phyloP scores from a whole-genome alignment of 2,797 vertebrate genomes.

The Protonibea diacanthus region DNA sequence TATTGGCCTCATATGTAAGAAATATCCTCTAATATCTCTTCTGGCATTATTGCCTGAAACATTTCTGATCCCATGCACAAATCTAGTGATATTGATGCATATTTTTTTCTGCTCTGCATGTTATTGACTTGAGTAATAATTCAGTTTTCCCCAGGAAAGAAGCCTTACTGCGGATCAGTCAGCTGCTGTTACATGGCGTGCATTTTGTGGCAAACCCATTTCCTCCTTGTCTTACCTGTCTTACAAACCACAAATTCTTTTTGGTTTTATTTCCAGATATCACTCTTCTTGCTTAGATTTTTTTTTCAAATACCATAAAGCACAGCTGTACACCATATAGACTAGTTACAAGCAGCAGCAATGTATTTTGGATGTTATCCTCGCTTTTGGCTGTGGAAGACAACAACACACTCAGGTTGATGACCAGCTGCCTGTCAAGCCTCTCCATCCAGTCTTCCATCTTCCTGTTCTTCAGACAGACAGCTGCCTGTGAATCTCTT shows the following conservation, averaged over 20 bases:
- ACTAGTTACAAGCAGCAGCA: slow-evolving; percentile 8
- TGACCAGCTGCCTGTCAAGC: slow-evolving; percentile 23
- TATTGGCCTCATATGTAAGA: slow-evolving; percentile 2
- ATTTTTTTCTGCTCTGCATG: slow-evolving; percentile 13
- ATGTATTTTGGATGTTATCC: slow-evolving; percentile 10
- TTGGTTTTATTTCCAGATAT: background rate
- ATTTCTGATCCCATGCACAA: slow-evolving; percentile 3
- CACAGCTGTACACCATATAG: background rate
- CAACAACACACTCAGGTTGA: slow-evolving; percentile 10
- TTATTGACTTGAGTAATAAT: slow-evolving; percentile 46
- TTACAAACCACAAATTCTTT: background rate
- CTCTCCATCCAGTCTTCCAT: slow-evolving; percentile 19
- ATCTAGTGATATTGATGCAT: slow-evolving; percentile 14
- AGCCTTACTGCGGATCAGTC: slow-evolving; percentile 15
- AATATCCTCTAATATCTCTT: slow-evolving; percentile 18
- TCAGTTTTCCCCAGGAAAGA: slow-evolving; percentile 19
- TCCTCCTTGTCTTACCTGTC: background rate
- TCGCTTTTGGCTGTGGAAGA: background rate
- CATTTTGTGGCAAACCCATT: background rate
- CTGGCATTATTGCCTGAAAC: background rate
- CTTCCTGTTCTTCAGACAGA: slow-evolving; percentile 1
- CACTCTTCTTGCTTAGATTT: background rate
- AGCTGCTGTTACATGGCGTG: background rate
- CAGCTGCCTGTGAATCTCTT: slow-evolving; percentile 5
- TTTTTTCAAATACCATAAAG: background rate